Conservation (phyloP, 2,888 invertebrate genomes). For the Neocrepidodera transversa region DNA sequence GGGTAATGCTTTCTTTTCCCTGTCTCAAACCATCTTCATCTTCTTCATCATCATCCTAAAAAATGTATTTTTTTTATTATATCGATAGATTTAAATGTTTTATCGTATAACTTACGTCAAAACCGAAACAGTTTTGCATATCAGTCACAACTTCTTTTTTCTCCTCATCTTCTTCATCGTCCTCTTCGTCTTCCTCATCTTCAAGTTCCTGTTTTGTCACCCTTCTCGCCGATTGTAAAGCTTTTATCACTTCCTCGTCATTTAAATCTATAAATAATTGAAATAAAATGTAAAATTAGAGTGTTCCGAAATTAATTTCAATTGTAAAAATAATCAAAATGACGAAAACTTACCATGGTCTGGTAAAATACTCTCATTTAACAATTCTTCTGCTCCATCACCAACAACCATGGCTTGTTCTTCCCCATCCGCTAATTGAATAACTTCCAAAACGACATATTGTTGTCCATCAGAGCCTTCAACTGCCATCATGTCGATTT, state of each 20-base stretch:
- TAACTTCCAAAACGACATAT: conserved; percentile 90
- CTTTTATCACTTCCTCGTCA: conserved; percentile 60
- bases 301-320: not conserved
- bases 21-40: conserved; percentile 51
- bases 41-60: conserved; percentile 49
- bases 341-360: conserved; percentile 47
- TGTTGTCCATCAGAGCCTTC: conserved; percentile 80
- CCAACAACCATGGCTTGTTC: conserved; percentile 69
- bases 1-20: conserved; percentile 55
- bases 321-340: conserved; percentile 22
- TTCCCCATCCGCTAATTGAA: conserved; percentile 76
- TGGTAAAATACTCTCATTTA: conserved; percentile 59
- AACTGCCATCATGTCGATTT: conserved; percentile 71
- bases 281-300: not conserved
- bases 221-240: conserved; percentile 56
- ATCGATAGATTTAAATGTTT: not conserved
- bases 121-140: conserved; percentile 84
- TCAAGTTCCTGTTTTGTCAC: conserved; percentile 51
- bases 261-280: conserved; percentile 57
- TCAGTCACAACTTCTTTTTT: conserved; percentile 62
- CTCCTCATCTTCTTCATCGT: conserved; percentile 49
- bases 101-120: conserved; percentile 68
- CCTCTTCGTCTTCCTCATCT: conserved; percentile 48
- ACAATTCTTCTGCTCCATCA: conserved; percentile 60
- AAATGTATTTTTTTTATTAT: no score